Conservation (phyloP, 2,797 vertebrate genomes). For the Lates japonicus region DNA sequence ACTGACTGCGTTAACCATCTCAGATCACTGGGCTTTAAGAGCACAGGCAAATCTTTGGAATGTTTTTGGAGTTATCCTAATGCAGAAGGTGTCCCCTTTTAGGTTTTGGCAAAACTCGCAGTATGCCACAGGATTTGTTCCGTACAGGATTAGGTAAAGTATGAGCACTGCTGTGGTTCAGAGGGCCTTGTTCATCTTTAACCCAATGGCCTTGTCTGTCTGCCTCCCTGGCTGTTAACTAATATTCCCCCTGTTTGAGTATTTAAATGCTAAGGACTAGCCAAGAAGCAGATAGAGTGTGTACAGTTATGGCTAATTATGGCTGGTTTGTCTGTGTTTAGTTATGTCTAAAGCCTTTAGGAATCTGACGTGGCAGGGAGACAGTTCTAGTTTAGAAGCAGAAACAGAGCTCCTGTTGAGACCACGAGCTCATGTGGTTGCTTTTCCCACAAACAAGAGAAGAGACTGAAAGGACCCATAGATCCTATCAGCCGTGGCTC, state of each 20-base stretch:
- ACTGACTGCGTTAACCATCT: neutral
- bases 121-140: constrained; percentile 84
- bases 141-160: constrained; percentile 82
- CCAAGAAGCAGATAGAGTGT: neutral
- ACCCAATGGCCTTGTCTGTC: constrained; percentile 59
- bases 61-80: constrained; percentile 58
- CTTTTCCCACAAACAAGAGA: constrained; percentile 32
- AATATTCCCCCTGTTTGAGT: constrained; percentile 57
- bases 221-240: constrained; percentile 72
- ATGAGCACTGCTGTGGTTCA: constrained; percentile 57
- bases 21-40: neutral
- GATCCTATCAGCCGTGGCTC: constrained; percentile 40
- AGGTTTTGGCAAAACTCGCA: constrained; percentile 84
- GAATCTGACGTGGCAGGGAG: constrained; percentile 23
- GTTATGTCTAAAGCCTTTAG: neutral
- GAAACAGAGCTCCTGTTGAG: constrained; percentile 29
- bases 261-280: constrained; percentile 11
- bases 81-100: constrained; percentile 77
- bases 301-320: neutral
- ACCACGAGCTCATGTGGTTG: constrained; percentile 31
- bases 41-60: neutral
- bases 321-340: neutral
- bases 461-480: constrained; percentile 18
- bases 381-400: constrained; percentile 18
- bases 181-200: constrained; percentile 56